Evolutionary conservation across 2,888 invertebrate species (phyloP).

Genomic region (Psylliodes chrysocephalus): DNA sequence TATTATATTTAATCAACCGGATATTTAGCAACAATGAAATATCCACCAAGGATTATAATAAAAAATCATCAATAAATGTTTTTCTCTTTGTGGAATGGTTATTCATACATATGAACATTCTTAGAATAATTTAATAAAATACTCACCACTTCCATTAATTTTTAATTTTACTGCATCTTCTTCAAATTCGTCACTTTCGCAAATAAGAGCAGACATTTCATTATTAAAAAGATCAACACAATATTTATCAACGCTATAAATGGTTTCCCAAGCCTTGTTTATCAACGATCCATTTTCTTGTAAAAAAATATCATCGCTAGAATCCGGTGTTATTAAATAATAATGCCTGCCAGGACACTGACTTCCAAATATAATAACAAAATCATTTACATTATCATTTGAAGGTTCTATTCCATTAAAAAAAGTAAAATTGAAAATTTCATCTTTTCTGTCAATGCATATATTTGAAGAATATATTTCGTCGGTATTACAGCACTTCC

Average conservation of each 20-base stretch:
- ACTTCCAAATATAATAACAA: neutral
- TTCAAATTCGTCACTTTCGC: constrained; percentile 7
- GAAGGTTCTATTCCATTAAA: neutral
- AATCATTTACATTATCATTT: neutral
- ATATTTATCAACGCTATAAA: constrained; percentile 9
- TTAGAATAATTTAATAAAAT: neutral
- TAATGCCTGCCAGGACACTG: neutral
- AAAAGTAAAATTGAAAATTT: neutral
- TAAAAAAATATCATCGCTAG: neutral
- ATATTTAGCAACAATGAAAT: no score
- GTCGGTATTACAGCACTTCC: constrained; percentile 23
- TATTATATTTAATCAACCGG: no score
- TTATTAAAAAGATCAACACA: constrained; percentile 13
- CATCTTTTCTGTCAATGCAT: neutral
- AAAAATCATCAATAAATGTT: no score
- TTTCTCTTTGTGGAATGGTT: no score
- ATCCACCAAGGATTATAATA: no score
- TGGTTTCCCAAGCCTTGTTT: neutral
- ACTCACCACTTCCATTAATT: neutral
- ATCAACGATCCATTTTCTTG: constrained; percentile 5
- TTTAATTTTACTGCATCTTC: neutral
- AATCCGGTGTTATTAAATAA: neutral
- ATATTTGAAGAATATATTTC: neutral
- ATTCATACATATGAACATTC: no score
- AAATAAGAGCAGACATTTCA: constrained; percentile 1